Percentiles rank a stretch among this genome's conserved stretches.
Evolutionary conservation across 2,888 invertebrate species (phyloP).

Genomic region (Yponomeuta evonymella): DNA sequence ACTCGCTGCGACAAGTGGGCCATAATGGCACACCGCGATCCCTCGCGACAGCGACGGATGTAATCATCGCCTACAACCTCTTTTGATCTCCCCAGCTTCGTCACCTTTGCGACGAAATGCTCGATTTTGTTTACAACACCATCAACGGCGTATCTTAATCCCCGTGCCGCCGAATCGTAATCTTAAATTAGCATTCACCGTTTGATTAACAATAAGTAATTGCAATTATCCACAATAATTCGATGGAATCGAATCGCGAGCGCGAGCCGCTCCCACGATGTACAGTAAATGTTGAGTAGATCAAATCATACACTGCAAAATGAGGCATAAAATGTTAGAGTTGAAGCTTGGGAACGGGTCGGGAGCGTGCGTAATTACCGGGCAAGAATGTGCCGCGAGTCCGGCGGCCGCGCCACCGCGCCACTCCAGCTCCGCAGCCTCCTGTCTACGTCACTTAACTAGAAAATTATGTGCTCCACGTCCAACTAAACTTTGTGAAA

Average conservation of each 20-base stretch:
- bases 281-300: constrained; percentile 60
- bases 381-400: constrained; percentile 65
- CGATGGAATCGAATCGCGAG: constrained; percentile 42
- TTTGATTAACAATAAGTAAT: constrained; percentile 11
- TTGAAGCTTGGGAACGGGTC: constrained; percentile 62
- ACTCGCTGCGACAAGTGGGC: constrained; percentile 16
- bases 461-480: constrained; percentile 56
- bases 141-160: constrained; percentile 7
- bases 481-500: constrained; percentile 14
- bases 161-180: not conserved
- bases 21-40: constrained; percentile 27
- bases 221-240: not conserved
- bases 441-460: constrained; percentile 53
- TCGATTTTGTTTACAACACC: constrained; percentile 16
- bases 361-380: constrained; percentile 67
- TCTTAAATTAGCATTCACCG: constrained; percentile 5
- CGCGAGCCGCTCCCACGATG: constrained; percentile 58
- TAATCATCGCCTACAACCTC: constrained; percentile 51
- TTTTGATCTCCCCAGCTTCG: constrained; percentile 51
- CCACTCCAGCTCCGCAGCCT: constrained; percentile 27
- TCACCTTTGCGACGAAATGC: too few relatives aligned
- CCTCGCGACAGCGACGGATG: constrained; percentile 38
- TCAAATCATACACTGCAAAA: constrained; percentile 70
- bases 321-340: constrained; percentile 70
- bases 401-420: constrained; percentile 46